Conservation (phyloP, 2,113 vertebrate species). For the Okapia johnstoni region DNA sequence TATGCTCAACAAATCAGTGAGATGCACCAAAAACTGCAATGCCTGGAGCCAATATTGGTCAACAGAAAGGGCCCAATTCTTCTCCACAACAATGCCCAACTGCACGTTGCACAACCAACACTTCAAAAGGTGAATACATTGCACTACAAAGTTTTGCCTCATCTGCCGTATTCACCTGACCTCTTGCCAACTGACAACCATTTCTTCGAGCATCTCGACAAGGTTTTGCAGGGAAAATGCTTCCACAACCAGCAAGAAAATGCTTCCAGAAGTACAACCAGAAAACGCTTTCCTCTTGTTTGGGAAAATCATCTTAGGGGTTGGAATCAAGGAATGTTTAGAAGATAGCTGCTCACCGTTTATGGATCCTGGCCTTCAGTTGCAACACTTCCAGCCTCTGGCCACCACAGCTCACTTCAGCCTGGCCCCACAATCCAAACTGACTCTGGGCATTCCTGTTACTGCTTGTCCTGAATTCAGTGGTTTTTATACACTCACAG, state of each 20-base stretch:
- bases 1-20: background rate
- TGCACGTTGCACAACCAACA: background rate
- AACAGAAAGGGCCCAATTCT: background rate
- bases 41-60: background rate
- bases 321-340: background rate
- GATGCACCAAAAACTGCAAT: background rate
- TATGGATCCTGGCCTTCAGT: background rate
- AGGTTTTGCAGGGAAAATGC: background rate
- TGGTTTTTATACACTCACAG: background rate
- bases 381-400: background rate
- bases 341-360: background rate
- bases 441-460: background rate
- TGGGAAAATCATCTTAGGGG: background rate
- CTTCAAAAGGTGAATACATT: accelerated
- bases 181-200: background rate
- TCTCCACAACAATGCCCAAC: background rate
- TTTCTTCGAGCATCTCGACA: background rate
- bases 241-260: background rate
- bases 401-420: background rate
- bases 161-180: background rate
- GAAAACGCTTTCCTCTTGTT: background rate
- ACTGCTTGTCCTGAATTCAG: background rate
- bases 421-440: background rate
- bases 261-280: background rate
- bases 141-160: background rate